Conservation (phyloP, 1,140 invertebrate species). For the Megathymus violae region DNA sequence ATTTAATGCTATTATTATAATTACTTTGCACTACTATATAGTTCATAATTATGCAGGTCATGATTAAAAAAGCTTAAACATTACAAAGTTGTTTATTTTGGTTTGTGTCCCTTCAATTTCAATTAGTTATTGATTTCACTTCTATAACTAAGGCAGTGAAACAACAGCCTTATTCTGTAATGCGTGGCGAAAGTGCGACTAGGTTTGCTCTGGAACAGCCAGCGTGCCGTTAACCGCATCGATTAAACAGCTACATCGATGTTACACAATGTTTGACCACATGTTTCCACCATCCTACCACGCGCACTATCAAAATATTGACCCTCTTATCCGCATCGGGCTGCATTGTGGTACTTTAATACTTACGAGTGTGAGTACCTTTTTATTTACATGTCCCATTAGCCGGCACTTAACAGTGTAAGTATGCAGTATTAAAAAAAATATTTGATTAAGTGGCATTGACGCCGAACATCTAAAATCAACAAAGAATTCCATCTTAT, state of each 20-base stretch:
- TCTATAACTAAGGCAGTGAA: not conserved
- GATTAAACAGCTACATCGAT: constrained; percentile 61
- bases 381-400: constrained; percentile 74
- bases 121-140: not conserved
- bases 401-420: constrained; percentile 68
- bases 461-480: constrained; percentile 48
- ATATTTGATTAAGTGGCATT: constrained; percentile 66
- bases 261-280: constrained; percentile 79
- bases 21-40: no score
- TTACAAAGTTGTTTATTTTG: no score
- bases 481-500: constrained; percentile 64
- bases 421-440: constrained; percentile 66
- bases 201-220: constrained; percentile 59
- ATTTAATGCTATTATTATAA: no score
- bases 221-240: constrained; percentile 55
- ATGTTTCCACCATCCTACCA: constrained; percentile 72
- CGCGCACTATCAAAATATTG: constrained; percentile 81
- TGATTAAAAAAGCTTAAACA: no score
- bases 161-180: not conserved
- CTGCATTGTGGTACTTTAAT: constrained; percentile 68
- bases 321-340: constrained; percentile 72
- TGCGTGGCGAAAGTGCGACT: constrained; percentile 57
- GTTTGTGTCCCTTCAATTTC: no score
- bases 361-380: constrained; percentile 67
- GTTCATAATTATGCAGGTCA: no score